A percentile compares a stretch with the other conserved stretches of the same genome.
Conservation (phyloP, 2,888 invertebrate species). For the Lepidochrysops patricia region DNA sequence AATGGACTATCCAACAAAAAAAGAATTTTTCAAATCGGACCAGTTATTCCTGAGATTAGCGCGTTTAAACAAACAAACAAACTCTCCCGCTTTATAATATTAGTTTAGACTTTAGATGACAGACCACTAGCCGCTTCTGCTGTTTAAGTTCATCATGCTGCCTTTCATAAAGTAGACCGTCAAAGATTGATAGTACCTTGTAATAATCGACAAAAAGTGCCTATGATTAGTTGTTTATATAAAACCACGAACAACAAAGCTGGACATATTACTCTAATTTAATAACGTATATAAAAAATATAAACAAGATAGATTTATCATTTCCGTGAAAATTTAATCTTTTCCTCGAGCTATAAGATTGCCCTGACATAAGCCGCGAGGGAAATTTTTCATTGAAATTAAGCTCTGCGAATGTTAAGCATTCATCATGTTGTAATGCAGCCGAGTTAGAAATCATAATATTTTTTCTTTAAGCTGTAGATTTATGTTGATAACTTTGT, state of each 20-base stretch:
- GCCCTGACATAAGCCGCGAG: constrained; percentile 36
- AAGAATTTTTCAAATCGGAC: too few species aligned
- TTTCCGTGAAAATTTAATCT: constrained; percentile 19
- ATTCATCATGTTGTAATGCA: constrained; percentile 47
- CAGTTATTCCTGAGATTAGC: too few species aligned
- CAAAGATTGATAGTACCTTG: too few species aligned
- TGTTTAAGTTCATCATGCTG: too few species aligned
- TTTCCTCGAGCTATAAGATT: constrained; percentile 22
- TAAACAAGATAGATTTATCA: constrained; percentile 6
- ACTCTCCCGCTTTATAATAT: too few species aligned
- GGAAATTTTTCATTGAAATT: constrained; percentile 67
- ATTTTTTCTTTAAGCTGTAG: not conserved
- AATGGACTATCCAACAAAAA: too few species aligned
- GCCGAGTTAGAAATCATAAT: constrained; percentile 27
- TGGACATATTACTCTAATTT: not conserved
- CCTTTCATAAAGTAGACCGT: too few species aligned
- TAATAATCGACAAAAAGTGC: too few species aligned
- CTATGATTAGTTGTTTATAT: too few species aligned
- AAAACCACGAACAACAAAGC: not conserved
- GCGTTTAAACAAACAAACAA: too few species aligned
- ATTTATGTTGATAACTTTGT: not conserved
- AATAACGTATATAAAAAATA: not conserved
- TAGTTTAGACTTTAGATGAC: too few species aligned
- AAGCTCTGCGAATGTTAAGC: constrained; percentile 41
- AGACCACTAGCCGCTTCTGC: too few species aligned